Evolutionary conservation across 1,140 invertebrate genomes (phyloP).

Genomic region (Mercenaria mercenaria): DNA sequence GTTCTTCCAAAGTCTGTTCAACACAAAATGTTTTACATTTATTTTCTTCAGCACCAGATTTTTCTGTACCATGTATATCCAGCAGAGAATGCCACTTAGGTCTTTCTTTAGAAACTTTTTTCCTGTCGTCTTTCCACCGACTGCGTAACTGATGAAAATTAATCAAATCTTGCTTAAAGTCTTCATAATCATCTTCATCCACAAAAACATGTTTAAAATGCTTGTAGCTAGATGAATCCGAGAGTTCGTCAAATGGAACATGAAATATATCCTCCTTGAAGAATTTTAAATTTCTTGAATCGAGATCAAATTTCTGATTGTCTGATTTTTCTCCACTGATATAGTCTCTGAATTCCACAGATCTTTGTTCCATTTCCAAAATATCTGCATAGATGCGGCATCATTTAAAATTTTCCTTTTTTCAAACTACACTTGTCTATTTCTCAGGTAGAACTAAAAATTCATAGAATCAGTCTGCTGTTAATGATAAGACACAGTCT

Average conservation of each 20-base stretch:
- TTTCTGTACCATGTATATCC: background rate
- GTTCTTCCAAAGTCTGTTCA: background rate
- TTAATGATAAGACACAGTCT: constrained; percentile 18
- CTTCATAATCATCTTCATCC: constrained; percentile 83
- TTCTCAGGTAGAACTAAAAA: constrained; percentile 29
- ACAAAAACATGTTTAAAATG: constrained; percentile 79
- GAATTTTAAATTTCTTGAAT: constrained; percentile 67
- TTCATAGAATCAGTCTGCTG: constrained; percentile 29
- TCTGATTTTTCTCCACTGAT: constrained; percentile 50
- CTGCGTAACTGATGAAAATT: constrained; percentile 71
- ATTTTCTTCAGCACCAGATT: background rate
- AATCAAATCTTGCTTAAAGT: constrained; percentile 80
- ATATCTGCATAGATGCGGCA: constrained; percentile 17
- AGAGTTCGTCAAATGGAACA: constrained; percentile 75
- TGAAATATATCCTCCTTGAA: constrained; percentile 76
- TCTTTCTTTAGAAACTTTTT: constrained; percentile 60
- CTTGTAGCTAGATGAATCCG: constrained; percentile 69
- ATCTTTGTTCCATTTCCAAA: constrained; percentile 67
- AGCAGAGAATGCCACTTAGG: constrained; percentile 17
- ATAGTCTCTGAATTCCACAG: constrained; percentile 20
- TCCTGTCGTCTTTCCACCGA: constrained; percentile 51
- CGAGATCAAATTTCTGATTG: constrained; percentile 64
- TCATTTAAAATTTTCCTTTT: constrained; percentile 29
- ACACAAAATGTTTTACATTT: background rate
- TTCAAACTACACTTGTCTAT: background rate